These are phyloP conservation scores for Babyrousa celebensis DNA, from an alignment of 2,797 vertebrate species.

Conservation along the genomic window DNA sequence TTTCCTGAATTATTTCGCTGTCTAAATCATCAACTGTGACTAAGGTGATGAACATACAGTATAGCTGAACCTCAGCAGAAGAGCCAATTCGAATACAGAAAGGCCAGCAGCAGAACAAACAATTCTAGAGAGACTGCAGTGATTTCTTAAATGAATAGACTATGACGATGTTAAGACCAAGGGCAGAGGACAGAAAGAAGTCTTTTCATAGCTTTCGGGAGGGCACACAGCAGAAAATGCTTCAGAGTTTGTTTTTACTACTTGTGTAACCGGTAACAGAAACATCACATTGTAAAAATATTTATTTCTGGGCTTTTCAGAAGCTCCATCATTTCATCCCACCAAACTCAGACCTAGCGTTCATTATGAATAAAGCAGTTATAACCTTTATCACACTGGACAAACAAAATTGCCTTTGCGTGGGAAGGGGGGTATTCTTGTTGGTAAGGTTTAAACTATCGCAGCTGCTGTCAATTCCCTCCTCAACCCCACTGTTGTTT, in stretches of 20 bases:
- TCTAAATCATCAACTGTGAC: neutral
- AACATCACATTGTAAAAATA: neutral
- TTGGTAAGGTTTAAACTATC: neutral
- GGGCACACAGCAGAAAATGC: neutral
- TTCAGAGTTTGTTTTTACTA: neutral
- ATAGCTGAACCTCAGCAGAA: neutral
- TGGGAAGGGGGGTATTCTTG: neutral
- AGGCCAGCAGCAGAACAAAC: neutral
- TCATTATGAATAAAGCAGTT: neutral
- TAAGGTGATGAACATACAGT: neutral
- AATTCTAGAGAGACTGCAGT: neutral
- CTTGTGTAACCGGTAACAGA: neutral
- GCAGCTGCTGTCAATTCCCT: neutral
- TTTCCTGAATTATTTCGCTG: neutral
- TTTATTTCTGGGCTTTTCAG: neutral
- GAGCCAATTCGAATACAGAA: neutral
- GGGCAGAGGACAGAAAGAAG: neutral
- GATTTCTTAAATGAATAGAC: neutral
- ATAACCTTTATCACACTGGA: neutral
- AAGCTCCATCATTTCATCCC: neutral
- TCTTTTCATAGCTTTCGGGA: neutral
- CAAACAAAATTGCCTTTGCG: neutral
- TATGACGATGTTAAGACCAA: neutral
- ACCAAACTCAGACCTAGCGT: neutral
- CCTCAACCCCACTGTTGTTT: neutral